Conservation (phyloP, 2,888 invertebrate genomes). For the Apodemia zela region DNA sequence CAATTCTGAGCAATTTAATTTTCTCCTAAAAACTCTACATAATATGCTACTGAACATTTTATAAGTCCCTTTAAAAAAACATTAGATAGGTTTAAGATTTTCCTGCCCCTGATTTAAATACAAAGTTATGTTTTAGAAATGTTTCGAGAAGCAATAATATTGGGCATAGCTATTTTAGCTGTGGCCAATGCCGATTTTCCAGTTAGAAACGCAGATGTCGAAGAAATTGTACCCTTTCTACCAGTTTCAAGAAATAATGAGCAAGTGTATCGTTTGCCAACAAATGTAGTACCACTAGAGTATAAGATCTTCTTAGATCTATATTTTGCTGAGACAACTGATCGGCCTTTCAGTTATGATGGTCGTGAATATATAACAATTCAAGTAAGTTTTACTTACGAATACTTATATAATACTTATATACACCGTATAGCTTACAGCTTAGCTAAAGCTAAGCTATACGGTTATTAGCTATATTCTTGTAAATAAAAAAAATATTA, state of each 20-base stretch:
- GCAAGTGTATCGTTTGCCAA: slow-evolving; percentile 53
- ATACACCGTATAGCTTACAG: no score
- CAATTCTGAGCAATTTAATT: no score
- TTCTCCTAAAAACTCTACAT: no score
- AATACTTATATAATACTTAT: no score
- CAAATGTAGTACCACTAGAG: slow-evolving; percentile 56
- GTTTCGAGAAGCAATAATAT: slow-evolving; percentile 37
- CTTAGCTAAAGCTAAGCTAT: no score
- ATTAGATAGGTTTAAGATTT: no score
- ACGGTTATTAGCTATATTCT: no score
- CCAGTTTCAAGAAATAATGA: slow-evolving; percentile 40
- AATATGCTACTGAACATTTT: no score
- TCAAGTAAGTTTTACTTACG: slow-evolving; percentile 43
- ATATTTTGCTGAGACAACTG: slow-evolving; percentile 55
- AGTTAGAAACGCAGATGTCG: slow-evolving; percentile 51
- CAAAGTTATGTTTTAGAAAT: slow-evolving; percentile 41
- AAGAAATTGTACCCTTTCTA: slow-evolving; percentile 33
- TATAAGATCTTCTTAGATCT: slow-evolving; percentile 66
- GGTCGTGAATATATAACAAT: slow-evolving; percentile 54
- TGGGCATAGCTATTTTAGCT: slow-evolving; percentile 47
- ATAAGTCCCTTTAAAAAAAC: no score
- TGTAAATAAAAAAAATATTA: no score
- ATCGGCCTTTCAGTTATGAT: slow-evolving; percentile 60
- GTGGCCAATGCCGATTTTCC: slow-evolving; percentile 47
- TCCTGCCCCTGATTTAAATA: no score